Conservation (phyloP, 2,797 vertebrate genomes). For the Hylomyscus alleni region DNA sequence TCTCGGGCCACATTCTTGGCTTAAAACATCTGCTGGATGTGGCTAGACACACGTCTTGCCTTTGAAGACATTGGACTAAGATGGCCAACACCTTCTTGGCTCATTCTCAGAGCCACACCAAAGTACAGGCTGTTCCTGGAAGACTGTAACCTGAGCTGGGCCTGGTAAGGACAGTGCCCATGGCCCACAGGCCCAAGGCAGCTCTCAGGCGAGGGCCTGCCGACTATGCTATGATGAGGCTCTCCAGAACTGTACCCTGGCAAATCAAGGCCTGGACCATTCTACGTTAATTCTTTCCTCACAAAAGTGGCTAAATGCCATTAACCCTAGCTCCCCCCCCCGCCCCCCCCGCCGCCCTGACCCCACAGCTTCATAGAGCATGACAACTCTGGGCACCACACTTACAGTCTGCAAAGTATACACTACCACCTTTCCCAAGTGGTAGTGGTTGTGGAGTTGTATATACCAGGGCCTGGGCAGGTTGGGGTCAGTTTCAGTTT, state of each 20-base stretch:
- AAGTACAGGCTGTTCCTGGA: slow-evolving; percentile 67
- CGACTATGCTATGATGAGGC: neutral
- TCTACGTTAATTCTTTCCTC: neutral
- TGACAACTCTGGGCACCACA: neutral
- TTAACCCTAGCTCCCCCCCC: neutral
- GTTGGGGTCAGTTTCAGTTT: neutral
- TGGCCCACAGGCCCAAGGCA: neutral
- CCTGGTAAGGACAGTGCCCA: neutral
- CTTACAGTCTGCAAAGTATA: neutral
- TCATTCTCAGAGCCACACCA: slow-evolving; percentile 30
- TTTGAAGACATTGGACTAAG: neutral
- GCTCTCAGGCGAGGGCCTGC: neutral
- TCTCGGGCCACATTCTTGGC: slow-evolving; percentile 41
- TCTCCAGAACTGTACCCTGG: neutral
- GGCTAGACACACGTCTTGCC: slow-evolving; percentile 27
- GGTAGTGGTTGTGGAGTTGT: neutral
- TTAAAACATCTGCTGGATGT: neutral
- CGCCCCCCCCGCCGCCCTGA: no score
- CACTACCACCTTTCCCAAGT: neutral
- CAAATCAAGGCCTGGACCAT: neutral
- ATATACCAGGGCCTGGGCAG: no score
- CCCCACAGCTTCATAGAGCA: neutral
- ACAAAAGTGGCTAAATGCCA: neutral
- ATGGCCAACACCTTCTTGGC: slow-evolving; percentile 29
- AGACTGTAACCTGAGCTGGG: neutral